Evolutionary conservation across 2,797 vertebrate species (phyloP).

Genomic region (Amazona finschi): DNA sequence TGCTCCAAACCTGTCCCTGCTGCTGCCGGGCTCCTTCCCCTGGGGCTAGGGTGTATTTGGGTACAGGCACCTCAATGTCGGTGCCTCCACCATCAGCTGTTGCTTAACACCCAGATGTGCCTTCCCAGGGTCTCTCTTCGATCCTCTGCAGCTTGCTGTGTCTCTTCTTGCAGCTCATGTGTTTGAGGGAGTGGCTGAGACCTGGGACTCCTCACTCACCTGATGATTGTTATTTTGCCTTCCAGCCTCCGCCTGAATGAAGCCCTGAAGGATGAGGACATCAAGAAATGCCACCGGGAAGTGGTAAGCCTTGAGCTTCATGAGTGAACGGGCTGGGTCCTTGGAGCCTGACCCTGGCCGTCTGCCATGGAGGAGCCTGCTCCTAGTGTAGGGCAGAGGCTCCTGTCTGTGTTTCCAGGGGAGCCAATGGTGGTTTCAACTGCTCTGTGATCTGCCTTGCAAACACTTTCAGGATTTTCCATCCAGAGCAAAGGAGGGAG

Average conservation of each 20-base stretch:
- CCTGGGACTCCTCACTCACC: not conserved
- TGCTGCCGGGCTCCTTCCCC: not conserved
- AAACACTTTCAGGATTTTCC: not conserved
- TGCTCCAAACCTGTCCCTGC: not conserved
- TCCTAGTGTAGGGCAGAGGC: not conserved
- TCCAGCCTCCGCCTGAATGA: constrained; percentile 70
- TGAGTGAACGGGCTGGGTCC: accelerated
- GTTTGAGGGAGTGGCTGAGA: accelerated
- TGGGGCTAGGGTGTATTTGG: accelerated
- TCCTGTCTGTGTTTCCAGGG: not conserved
- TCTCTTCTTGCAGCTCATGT: accelerated
- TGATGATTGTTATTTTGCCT: not conserved
- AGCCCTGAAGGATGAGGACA: constrained; percentile 68
- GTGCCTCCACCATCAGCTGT: not conserved
- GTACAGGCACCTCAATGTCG: no score
- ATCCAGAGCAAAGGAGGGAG: not conserved
- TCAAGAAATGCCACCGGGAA: constrained; percentile 71
- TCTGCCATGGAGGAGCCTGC: not conserved
- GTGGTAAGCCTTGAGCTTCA: constrained; percentile 57
- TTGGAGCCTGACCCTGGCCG: accelerated
- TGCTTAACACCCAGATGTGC: not conserved
- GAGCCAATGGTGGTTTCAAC: accelerated
- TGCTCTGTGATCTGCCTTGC: not conserved
- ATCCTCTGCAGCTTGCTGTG: accelerated
- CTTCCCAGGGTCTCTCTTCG: not conserved